phyloP scores from a whole-genome alignment of 2,113 vertebrate genomes.

The Psophia crepitans region DNA sequence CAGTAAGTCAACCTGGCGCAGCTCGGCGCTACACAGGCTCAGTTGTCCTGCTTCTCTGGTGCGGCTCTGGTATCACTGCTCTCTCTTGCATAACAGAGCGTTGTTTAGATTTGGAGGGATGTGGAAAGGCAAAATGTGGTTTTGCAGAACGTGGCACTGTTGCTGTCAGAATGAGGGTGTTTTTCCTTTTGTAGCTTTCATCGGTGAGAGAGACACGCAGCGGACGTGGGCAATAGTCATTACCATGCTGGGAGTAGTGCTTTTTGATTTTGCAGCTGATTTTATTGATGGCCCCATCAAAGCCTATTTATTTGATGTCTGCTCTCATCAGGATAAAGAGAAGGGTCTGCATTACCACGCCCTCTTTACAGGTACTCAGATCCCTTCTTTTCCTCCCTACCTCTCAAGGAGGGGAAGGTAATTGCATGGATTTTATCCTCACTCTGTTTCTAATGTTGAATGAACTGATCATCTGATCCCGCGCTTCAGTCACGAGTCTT shows the following conservation, averaged over 20 bases:
- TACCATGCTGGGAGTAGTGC: slow-evolving; percentile 93
- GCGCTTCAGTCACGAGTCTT: slow-evolving; percentile 50
- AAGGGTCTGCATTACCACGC: slow-evolving; percentile 94
- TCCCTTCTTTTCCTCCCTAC: not conserved
- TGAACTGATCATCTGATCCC: slow-evolving; percentile 65
- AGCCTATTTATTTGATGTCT: slow-evolving; percentile 97
- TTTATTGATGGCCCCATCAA: slow-evolving; percentile 98
- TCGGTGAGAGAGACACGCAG: slow-evolving; percentile 52
- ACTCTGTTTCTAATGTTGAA: slow-evolving; percentile 6
- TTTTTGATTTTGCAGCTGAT: slow-evolving; percentile 97
- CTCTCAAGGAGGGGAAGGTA: not conserved
- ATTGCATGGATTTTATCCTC: not conserved
- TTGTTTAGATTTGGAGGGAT: not conserved
- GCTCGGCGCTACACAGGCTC: not conserved
- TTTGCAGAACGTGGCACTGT: not conserved
- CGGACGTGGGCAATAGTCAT: slow-evolving; percentile 83
- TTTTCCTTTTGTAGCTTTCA: slow-evolving; percentile 72
- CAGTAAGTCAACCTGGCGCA: not conserved
- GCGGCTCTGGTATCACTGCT: not conserved
- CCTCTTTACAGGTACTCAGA: slow-evolving; percentile 88
- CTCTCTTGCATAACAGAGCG: not conserved
- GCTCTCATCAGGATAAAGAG: slow-evolving; percentile 92
- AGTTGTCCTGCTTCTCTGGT: not conserved
- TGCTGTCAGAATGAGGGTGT: slow-evolving; percentile 8
- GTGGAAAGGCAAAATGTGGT: not conserved